Percentiles rank a stretch among this genome's conserved stretches.
phyloP scores from a whole-genome alignment of 1,140 invertebrate species.

The Drosophila trapezifrons region DNA sequence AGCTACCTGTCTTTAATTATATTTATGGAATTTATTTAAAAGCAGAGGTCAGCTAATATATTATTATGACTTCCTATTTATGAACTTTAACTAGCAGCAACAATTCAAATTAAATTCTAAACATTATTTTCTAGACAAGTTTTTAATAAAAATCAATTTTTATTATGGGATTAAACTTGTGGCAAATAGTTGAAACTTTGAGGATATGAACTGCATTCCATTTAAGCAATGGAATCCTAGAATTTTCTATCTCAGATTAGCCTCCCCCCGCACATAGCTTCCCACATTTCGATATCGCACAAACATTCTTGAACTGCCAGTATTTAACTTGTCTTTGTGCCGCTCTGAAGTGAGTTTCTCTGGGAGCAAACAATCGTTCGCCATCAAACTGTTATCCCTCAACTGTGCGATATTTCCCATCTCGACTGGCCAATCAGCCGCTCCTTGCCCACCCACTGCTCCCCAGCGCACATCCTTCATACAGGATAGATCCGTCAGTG shows the following conservation, averaged over 20 bases:
- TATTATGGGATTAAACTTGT: background rate
- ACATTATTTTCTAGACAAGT: background rate
- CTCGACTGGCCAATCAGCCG: slow-evolving; percentile 51
- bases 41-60: too few species aligned
- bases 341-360: slow-evolving; percentile 40
- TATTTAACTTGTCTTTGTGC: slow-evolving; percentile 33
- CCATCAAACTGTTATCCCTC: slow-evolving; percentile 31
- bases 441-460: background rate
- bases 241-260: slow-evolving; percentile 13
- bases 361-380: slow-evolving; percentile 47
- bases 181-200: background rate
- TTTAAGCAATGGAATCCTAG: slow-evolving; percentile 1
- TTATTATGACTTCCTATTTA: too few species aligned
- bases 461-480: slow-evolving; percentile 7
- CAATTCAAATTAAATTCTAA: background rate
- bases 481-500: slow-evolving; percentile 52
- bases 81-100: too few species aligned
- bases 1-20: too few species aligned
- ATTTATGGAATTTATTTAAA: too few species aligned
- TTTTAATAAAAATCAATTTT: background rate
- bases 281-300: background rate
- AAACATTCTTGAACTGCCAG: slow-evolving; percentile 24
- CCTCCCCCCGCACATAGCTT: background rate
- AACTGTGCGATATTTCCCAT: slow-evolving; percentile 30
- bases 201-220: background rate